A percentile compares a stretch with the other conserved stretches of the same genome.
phyloP scores from a whole-genome alignment of 1,140 invertebrate species.

The Brachionus rubens region DNA sequence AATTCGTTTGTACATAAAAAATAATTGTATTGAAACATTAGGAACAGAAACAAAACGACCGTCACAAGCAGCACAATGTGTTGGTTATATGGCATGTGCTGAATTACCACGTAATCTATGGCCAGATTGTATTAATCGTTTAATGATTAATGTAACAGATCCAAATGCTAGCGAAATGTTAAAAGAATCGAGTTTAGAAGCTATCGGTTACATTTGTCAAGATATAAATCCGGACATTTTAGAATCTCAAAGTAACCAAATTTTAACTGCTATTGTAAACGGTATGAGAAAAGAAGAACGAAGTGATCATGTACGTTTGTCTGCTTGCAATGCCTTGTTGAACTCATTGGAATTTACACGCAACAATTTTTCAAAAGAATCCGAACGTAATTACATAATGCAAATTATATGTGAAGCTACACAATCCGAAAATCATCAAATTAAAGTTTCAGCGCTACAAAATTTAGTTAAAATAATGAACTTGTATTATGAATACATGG shows the following conservation, averaged over 20 bases:
- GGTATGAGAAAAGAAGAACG: conserved; percentile 83
- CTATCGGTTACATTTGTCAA: conserved; percentile 84
- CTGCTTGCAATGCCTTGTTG: conserved; percentile 91
- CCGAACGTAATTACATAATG: conserved; percentile 98
- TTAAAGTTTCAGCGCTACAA: conserved; percentile 85
- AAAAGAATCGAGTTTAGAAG: conserved; percentile 91
- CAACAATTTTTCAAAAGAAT: conserved; percentile 94
- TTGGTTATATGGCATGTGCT: conserved; percentile 93
- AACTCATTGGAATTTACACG: conserved; percentile 98
- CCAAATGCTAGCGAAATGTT: conserved; percentile 81
- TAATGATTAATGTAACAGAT: conserved; percentile 82
- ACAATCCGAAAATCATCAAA: conserved; percentile 72
- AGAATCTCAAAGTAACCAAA: conserved; percentile 85
- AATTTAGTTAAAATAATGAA: conserved; percentile 98
- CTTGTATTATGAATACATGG: conserved; percentile 98
- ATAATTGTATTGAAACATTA: conserved; percentile 86
- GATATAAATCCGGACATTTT: conserved; percentile 85
- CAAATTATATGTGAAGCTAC: conserved; percentile 87
- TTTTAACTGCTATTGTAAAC: conserved; percentile 96
- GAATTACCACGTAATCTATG: conserved; percentile 76
- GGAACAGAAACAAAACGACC: conserved; percentile 88
- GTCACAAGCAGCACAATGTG: conserved; percentile 95
- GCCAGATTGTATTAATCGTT: conserved; percentile 72
- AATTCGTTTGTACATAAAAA: conserved; percentile 81
- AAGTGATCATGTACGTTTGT: conserved; percentile 66